Conservation (phyloP, 1,140 invertebrate species). For the Leptinotarsa undecemlineata region DNA sequence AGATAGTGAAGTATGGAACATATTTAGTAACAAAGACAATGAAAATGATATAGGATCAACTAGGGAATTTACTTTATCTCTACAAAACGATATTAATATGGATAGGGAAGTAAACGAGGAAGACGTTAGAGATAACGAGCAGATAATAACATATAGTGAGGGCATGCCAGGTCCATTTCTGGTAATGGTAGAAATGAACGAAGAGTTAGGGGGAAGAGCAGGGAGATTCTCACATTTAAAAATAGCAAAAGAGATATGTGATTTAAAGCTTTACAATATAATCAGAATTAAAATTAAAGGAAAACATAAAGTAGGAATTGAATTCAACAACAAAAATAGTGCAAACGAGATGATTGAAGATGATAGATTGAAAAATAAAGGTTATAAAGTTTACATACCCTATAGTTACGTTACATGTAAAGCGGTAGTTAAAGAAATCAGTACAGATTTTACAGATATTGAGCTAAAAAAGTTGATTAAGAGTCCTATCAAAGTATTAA, state of each 20-base stretch:
- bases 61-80: no score
- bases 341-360: background rate
- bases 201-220: background rate
- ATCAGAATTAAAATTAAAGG: background rate
- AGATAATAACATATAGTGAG: background rate
- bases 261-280: background rate
- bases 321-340: background rate
- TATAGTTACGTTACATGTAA: no score
- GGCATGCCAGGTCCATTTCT: background rate
- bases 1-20: no score
- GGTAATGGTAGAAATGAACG: background rate
- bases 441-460: background rate
- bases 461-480: background rate
- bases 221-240: background rate
- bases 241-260: slow-evolving; percentile 1
- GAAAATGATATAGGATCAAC: no score
- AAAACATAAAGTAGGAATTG: background rate
- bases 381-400: no score
- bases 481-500: background rate
- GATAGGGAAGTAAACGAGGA: no score
- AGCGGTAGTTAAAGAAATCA: background rate
- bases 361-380: no score
- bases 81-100: no score
- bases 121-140: no score
- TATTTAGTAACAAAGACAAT: no score